Base-by-base conservation (phyloP, 2,797 vertebrate genomes). In the Triplophysa bombifrons region DNA sequence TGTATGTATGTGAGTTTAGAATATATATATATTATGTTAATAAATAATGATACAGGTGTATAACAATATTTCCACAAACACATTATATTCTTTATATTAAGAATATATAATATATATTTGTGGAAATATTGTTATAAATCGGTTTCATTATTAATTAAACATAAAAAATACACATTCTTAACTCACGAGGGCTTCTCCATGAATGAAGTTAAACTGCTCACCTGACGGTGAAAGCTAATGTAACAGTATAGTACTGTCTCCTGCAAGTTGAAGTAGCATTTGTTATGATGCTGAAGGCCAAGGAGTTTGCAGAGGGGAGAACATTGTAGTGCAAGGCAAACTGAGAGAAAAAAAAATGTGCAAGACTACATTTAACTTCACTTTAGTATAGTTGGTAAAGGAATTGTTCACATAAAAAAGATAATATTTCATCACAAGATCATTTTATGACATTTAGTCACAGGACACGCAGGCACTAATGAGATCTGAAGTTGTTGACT, bases 321-420 rank as follows among this genome's bases (percentile, higher is more conserved):
- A 94, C 67, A 86, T 94, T 93, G 90, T 90, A 93, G 25, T 87
- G 77, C 86, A 92, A 64, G 34, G 91, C 90, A 58, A 93, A 92
- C 93, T 94, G 87, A 34, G 67, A 68, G 8, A 16, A 58, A 72
- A 76, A 69, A 0, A 41, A 25, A 70, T 4, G 20, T 0, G 6
- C 22, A 3, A 58, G n/a, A 3, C 10, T 12, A 53, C 14, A 38
- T 30, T 68, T 34, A 65, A 50, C 48, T 38, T 8, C n/a, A 55
- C 11, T 22, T 25, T 3, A 77, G 25, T 22, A 50, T 4, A 38
- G 34, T 20, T 46, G 10, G 2, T 27, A 48, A 27, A 55, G 11
- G 19, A 38, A 38, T 38, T 38, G 6, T 8, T 38, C 34, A 38
- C 34, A 6, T 8, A 38, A 38, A 38, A 38, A 38, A 38, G 4